These are phyloP conservation scores for Diarsia mendica DNA, from an alignment of 2,888 invertebrate genomes.

Conservation along the genomic window DNA sequence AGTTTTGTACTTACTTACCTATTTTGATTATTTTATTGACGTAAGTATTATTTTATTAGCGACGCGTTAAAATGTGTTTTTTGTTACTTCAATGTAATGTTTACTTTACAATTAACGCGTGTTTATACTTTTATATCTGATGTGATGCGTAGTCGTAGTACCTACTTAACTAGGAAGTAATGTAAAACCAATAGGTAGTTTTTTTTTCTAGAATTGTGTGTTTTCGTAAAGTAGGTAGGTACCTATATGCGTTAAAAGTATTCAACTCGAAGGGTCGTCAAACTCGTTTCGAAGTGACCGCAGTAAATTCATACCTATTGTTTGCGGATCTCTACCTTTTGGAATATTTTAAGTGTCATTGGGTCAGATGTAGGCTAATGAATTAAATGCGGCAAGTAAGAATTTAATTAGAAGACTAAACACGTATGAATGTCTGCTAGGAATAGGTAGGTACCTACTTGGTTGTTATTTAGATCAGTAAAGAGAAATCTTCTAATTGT, in stretches of 20 bases:
- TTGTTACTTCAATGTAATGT: slow-evolving; percentile 20
- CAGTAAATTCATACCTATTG: slow-evolving; percentile 9
- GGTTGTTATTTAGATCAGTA: background rate
- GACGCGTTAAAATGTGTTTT: background rate
- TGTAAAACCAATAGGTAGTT: background rate
- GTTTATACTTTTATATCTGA: background rate
- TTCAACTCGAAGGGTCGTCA: background rate
- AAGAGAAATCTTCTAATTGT: background rate
- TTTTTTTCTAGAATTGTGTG: background rate
- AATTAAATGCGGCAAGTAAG: slow-evolving; percentile 23
- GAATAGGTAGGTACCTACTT: too few species aligned
- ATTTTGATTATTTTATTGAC: slow-evolving; percentile 9
- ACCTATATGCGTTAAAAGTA: background rate
- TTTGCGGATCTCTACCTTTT: slow-evolving; percentile 23
- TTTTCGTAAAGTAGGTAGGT: slow-evolving; percentile 3
- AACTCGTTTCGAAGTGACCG: slow-evolving; percentile 23
- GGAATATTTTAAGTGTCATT: slow-evolving; percentile 39
- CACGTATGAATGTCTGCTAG: background rate
- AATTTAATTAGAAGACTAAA: slow-evolving; percentile 41
- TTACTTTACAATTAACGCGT: slow-evolving; percentile 16
- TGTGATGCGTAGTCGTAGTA: slow-evolving; percentile 49
- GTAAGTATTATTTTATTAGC: background rate
- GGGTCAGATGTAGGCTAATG: slow-evolving; percentile 34
- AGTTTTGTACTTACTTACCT: slow-evolving; percentile 14
- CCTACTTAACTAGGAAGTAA: background rate